Percentiles rank a stretch among this genome's conserved stretches.
These are phyloP conservation scores for Sander lucioperca DNA, from an alignment of 2,113 vertebrate genomes.

Conservation along the genomic window DNA sequence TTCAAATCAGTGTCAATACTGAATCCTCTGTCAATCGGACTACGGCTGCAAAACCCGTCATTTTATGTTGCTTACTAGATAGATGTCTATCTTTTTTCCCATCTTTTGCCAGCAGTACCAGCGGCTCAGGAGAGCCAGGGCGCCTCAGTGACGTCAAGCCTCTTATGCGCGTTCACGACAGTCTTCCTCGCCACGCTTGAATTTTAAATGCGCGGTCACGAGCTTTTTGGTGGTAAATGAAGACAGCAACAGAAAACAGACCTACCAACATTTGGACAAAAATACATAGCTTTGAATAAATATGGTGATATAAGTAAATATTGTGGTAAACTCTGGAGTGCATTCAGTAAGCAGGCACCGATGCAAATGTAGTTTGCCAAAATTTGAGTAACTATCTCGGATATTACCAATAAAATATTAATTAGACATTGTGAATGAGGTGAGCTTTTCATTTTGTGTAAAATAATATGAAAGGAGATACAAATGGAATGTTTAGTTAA, in stretches of 20 bases:
- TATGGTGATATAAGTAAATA: background rate
- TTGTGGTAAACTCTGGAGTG: background rate
- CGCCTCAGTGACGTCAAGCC: conserved; percentile 86
- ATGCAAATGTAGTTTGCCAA: background rate
- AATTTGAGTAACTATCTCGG: background rate
- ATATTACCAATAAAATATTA: background rate
- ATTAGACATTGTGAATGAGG: background rate
- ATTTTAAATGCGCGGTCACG: conserved; percentile 73
- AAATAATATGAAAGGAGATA: background rate
- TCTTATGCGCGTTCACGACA: conserved; percentile 77
- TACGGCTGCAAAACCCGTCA: conserved; percentile 28
- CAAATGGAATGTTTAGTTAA: background rate
- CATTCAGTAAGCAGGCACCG: background rate
- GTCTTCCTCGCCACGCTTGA: conserved; percentile 77
- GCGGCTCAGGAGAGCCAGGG: conserved; percentile 83
- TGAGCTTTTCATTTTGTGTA: background rate
- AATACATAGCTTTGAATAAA: background rate
- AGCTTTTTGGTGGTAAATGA: background rate
- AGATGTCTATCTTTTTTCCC: conserved; percentile 68
- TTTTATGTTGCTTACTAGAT: conserved; percentile 57
- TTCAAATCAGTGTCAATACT: conserved; percentile 29
- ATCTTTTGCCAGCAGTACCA: conserved; percentile 80
- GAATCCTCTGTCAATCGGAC: conserved; percentile 37
- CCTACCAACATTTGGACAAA: background rate
- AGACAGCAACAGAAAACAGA: background rate